These are phyloP conservation scores for Trachops cirrhosus DNA, from an alignment of 2,797 vertebrate genomes.

Conservation along the genomic window DNA sequence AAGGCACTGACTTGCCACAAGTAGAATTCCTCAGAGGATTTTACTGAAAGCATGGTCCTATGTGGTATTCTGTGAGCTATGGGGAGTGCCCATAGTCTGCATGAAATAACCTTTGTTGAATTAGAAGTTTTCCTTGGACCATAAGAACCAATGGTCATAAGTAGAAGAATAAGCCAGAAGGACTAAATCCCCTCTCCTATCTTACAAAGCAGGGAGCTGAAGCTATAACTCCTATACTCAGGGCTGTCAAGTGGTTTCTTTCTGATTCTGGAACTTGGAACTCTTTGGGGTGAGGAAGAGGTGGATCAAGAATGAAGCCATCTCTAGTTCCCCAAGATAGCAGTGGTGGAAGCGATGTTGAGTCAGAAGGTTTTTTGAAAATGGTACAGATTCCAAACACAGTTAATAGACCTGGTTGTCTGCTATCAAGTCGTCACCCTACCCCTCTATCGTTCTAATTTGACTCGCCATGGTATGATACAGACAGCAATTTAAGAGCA, in stretches of 20 bases:
- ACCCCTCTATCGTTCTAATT: neutral
- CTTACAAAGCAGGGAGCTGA: neutral
- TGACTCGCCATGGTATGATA: neutral
- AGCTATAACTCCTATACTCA: neutral
- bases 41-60: neutral
- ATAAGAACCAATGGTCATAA: neutral
- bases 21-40: neutral
- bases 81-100: neutral
- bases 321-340: neutral
- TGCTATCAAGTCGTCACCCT: neutral
- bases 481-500: neutral
- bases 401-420: neutral
- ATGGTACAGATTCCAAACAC: neutral
- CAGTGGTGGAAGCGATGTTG: accelerated
- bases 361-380: neutral
- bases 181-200: neutral
- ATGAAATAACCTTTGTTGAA: neutral
- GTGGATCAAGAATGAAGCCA: neutral
- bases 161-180: neutral
- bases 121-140: neutral
- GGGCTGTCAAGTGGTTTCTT: neutral
- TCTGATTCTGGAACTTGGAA: neutral
- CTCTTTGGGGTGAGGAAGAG: accelerated
- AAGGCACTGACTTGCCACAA: neutral
- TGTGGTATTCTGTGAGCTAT: neutral